Base-by-base conservation (phyloP, 2,888 invertebrate genomes). In the Boloria euphrosyne region DNA sequence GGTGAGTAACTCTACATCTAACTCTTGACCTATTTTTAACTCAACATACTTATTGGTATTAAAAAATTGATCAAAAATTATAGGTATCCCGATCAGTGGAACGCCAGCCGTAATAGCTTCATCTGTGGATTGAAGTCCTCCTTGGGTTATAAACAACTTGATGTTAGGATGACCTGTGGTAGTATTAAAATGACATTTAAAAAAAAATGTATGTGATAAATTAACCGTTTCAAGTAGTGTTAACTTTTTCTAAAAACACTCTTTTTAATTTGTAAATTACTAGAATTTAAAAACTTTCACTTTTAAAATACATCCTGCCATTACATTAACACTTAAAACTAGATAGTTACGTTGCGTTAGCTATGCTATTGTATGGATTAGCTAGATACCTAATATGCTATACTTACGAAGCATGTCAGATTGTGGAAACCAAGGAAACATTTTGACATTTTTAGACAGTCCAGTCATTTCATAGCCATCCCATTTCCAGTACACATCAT, bases 141-240 rank as follows among this genome's bases (percentile, higher is more conserved):
- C 88, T 81, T 90, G 89, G 0, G 85, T 87, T 38, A 90, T 80
- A 53, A 92, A 91, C 0, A 87, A 57, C 70, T 89, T 90, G 0
- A 90, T 64, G 62, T 90, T 91, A 1, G 86, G 84, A 74, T 92
- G 92, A 46, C 72, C 84, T 85, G 70, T 38, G 31, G 31, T 38
- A 38, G 31, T n/a, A 10, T 38, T 10, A 38, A 38, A 38, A 38
- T 38, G 10, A 38, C 7, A 38, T 38, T 38, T 7, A 10, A 10
- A 7, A 38, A 7, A 38, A 38, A 31, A 10, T 22, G 22, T 22
- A 22, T 22, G 22, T 22, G 22, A 22, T n/a, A n/a, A n/a, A n/a
- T n/a, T n/a, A n/a, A 22, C 3, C 3, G 22, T 22, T 22, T 22
- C 7, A 38, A 38, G 7, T 3, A 38, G 0, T 10, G 5, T 31